Conservation (phyloP, 1,140 invertebrate genomes). For the Eumeta japonica region DNA sequence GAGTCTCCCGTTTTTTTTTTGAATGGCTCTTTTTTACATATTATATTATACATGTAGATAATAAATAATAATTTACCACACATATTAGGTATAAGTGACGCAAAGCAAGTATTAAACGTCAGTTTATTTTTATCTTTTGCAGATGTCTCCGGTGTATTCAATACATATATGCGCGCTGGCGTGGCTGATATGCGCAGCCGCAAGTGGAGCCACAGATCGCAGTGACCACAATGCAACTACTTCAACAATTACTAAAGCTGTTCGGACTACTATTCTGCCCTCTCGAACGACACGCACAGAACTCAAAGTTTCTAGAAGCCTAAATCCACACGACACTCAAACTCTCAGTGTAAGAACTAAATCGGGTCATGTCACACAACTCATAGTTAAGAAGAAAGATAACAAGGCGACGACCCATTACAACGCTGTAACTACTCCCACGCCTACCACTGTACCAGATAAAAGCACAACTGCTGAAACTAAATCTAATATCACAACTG, state of each 20-base stretch:
- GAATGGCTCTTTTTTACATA: no score
- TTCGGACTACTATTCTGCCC: constrained; percentile 45
- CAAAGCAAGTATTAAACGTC: no score
- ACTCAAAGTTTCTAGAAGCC: constrained; percentile 73
- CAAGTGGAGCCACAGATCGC: constrained; percentile 19
- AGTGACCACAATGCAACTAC: constrained; percentile 21
- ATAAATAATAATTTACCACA: no score
- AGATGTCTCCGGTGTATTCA: constrained; percentile 45
- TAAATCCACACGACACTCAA: constrained; percentile 72
- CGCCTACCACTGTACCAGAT: constrained; percentile 24
- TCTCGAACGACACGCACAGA: constrained; percentile 65
- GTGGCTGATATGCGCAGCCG: constrained; percentile 25
- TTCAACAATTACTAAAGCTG: constrained; percentile 39
- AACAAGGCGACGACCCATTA: constrained; percentile 27
- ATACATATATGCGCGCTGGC: constrained; percentile 37
- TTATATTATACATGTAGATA: no score
- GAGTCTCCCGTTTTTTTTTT: no score
- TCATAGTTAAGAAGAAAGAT: constrained; percentile 75
- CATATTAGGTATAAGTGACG: no score
- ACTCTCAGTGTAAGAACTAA: constrained; percentile 73
- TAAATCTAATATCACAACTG: constrained; percentile 10
- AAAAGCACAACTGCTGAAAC: constrained; percentile 6
- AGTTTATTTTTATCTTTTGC: constrained; percentile 24
- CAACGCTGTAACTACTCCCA: constrained; percentile 22
- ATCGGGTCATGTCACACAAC: constrained; percentile 70